phyloP scores from a whole-genome alignment of 2,113 vertebrate species.

The Mus musculus region GRCm39 chr13:9129001-9129500 shows the following conservation, averaged over 20 bases:
- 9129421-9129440: not conserved
- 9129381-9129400: not conserved
- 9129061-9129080: not conserved
- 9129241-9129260: not conserved
- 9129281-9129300: not conserved
- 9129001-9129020: not conserved
- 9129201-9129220: not conserved
- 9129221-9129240: not conserved
- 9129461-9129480: not conserved
- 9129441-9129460: not conserved
- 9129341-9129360: not conserved
- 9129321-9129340: not conserved
- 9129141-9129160: not conserved
- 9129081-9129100: not conserved
- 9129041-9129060: not conserved
- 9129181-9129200: not conserved
- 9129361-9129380: not conserved
- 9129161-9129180: no score
- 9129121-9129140: not conserved
- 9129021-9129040: not conserved
- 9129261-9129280: not conserved
- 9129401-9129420: not conserved
- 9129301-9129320: not conserved
- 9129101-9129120: not conserved
- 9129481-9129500: not conserved